phyloP scores from a whole-genome alignment of 1,140 invertebrate genomes.

The Macrobrachium nipponense region DNA sequence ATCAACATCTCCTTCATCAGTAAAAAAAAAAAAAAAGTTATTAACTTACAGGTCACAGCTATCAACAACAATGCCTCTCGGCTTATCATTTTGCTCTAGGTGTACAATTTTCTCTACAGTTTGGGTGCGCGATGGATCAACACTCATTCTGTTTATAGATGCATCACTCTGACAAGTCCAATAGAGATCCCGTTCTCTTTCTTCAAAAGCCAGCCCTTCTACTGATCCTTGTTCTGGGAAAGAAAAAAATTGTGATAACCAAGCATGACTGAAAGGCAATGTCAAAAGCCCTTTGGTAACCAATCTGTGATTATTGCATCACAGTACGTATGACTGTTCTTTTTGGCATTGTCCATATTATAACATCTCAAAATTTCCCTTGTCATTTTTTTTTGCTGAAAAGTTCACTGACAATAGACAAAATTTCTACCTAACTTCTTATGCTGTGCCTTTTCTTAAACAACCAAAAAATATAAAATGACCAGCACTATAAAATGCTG shows the following conservation, averaged over 20 bases:
- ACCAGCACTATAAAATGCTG: background rate
- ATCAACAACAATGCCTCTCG: constrained; percentile 85
- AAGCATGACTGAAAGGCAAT: too few species aligned
- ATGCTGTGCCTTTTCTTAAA: background rate
- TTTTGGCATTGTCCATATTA: too few species aligned
- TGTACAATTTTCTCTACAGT: constrained; percentile 74
- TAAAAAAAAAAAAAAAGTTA: background rate
- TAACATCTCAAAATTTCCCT: too few species aligned
- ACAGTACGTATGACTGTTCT: too few species aligned
- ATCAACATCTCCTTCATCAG: background rate
- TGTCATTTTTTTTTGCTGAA: too few species aligned
- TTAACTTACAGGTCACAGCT: constrained; percentile 77
- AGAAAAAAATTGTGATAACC: background rate
- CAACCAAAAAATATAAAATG: background rate
- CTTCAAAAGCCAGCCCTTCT: constrained; percentile 85
- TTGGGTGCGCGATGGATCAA: constrained; percentile 70
- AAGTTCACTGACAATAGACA: too few species aligned
- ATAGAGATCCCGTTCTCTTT: constrained; percentile 77
- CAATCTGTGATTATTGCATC: too few species aligned
- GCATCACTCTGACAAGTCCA: constrained; percentile 89
- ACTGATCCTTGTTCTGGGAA: constrained; percentile 78
- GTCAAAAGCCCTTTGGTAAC: too few species aligned
- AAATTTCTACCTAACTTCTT: too few species aligned
- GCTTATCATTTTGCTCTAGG: constrained; percentile 79
- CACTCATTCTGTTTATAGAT: constrained; percentile 77